phyloP scores from a whole-genome alignment of 2,797 vertebrate species.

The Argyrosomus regius region DNA sequence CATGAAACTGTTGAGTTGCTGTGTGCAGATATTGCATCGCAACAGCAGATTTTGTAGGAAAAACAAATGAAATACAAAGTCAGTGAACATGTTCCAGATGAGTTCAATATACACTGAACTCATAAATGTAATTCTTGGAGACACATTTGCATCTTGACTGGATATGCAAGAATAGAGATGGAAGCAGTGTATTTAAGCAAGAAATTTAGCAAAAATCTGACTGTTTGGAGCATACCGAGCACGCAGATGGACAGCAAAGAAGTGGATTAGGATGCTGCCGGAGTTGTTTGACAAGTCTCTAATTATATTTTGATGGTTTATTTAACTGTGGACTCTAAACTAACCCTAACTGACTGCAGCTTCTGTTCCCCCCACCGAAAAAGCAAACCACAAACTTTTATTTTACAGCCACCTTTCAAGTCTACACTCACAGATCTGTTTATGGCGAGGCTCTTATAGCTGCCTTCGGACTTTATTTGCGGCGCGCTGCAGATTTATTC shows the following conservation, averaged over 20 bases:
- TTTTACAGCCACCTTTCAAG: slow-evolving; percentile 18
- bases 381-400: slow-evolving; percentile 31
- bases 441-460: slow-evolving; percentile 33
- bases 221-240: slow-evolving; percentile 42
- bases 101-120: neutral
- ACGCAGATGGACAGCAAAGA: slow-evolving; percentile 62
- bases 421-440: slow-evolving; percentile 49
- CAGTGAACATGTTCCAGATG: no score
- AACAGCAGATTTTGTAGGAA: neutral
- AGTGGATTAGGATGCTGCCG: slow-evolving; percentile 17
- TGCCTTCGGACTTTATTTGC: slow-evolving; percentile 55
- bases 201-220: slow-evolving; percentile 8
- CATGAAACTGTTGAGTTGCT: neutral
- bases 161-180: slow-evolving; percentile 1
- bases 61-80: neutral
- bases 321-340: slow-evolving; percentile 5
- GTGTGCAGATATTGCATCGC: neutral
- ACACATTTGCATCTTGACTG: slow-evolving; percentile 9
- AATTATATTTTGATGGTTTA: slow-evolving; percentile 20
- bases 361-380: neutral
- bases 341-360: slow-evolving; percentile 11
- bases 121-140: no score
- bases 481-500: slow-evolving; percentile 56
- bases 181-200: slow-evolving; percentile 14
- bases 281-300: slow-evolving; percentile 39